Conservation (phyloP, 2,888 invertebrate genomes). For the Brachypterus glaber region DNA sequence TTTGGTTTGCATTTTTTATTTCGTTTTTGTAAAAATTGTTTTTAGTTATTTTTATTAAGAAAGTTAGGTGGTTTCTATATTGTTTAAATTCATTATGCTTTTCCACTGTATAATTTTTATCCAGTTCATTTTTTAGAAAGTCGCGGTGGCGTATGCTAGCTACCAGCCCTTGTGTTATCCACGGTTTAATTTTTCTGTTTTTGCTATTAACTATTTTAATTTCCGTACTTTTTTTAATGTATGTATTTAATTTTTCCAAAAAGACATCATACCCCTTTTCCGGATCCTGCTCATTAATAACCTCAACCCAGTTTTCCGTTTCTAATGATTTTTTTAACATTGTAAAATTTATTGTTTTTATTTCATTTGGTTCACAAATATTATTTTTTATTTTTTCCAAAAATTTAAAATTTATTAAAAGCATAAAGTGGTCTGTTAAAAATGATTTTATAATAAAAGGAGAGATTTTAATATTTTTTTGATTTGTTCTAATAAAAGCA, state of each 20-base stretch:
- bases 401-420: background rate
- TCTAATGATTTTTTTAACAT: background rate
- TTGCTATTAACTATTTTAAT: no score
- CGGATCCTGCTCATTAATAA: background rate
- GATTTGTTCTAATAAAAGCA: no score
- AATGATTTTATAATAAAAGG: background rate
- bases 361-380: background rate
- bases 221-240: background rate
- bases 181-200: no score
- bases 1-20: constrained; percentile 9
- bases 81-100: constrained; percentile 2
- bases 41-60: constrained; percentile 12
- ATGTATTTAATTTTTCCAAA: background rate
- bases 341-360: background rate
- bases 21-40: constrained; percentile 3
- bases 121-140: constrained; percentile 2
- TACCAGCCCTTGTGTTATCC: background rate
- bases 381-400: background rate
- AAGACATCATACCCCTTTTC: background rate
- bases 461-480: background rate
- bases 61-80: constrained; percentile 14
- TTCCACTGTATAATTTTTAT: constrained; percentile 10
- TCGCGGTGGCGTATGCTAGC: background rate
- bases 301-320: background rate
- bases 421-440: background rate